A percentile compares a stretch with the other conserved stretches of the same genome.
phyloP scores from a whole-genome alignment of 2,888 invertebrate genomes.

The Eristalinus aeneus region DNA sequence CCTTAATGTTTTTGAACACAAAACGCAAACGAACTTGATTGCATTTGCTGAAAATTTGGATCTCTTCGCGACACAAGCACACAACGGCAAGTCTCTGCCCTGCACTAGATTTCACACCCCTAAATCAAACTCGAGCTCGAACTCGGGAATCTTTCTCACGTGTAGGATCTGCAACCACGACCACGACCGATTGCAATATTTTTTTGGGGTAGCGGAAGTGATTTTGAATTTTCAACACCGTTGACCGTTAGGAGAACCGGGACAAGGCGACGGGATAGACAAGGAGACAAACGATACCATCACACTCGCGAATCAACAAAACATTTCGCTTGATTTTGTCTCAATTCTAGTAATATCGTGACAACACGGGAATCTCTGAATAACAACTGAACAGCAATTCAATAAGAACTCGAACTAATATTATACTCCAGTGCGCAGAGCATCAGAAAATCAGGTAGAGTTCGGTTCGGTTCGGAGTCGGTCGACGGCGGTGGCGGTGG shows the following conservation, averaged over 20 bases:
- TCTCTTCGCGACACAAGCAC: neutral
- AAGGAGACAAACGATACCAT: conserved; percentile 6
- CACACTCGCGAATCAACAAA: conserved; percentile 4
- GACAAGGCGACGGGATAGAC: neutral
- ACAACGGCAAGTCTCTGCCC: neutral
- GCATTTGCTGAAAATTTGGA: neutral
- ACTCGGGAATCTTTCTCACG: conserved; percentile 17
- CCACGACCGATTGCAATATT: conserved; percentile 15
- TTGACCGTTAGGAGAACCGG: conserved; percentile 18
- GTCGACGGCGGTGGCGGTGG: conserved; percentile 5
- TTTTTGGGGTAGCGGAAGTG: neutral
- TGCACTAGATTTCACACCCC: neutral
- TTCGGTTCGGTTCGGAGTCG: conserved; percentile 28
- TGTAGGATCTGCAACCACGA: neutral
- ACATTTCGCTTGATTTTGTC: conserved; percentile 15
- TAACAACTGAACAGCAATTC: conserved; percentile 69
- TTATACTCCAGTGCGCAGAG: conserved; percentile 70
- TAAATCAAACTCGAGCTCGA: neutral
- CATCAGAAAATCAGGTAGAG: conserved; percentile 65
- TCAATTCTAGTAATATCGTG: conserved; percentile 64
- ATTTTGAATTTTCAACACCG: conserved; percentile 13
- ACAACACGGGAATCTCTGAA: conserved; percentile 71
- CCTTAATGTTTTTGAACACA: neutral
- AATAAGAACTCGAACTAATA: conserved; percentile 71
- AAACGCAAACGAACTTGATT: neutral